Conservation (phyloP, 2,888 invertebrate species). For the Rhopalosiphum nymphaeae region DNA sequence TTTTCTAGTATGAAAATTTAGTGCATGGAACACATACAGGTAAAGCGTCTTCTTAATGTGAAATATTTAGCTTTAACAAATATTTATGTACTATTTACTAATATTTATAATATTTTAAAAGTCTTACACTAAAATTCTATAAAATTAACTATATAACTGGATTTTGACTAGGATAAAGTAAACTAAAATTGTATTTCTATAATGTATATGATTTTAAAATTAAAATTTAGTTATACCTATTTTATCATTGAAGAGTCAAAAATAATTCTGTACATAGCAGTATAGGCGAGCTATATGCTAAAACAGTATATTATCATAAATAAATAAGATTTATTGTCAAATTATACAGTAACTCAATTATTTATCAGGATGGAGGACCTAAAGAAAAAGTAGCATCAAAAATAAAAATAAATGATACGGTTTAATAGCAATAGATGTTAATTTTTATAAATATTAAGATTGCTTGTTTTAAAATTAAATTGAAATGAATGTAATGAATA, state of each 20-base stretch:
- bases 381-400: not conserved
- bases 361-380: not conserved
- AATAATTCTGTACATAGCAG: not conserved
- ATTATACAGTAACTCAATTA: not conserved
- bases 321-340: not conserved
- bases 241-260: not conserved
- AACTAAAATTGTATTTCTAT: not conserved
- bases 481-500: not conserved
- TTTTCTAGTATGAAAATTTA: no score
- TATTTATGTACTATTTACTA: not conserved
- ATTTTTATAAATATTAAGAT: not conserved
- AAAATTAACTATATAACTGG: not conserved
- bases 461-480: not conserved
- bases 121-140: not conserved
- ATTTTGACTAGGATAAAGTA: not conserved
- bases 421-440: not conserved
- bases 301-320: not conserved
- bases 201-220: not conserved
- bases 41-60: not conserved
- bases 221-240: not conserved
- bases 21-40: no score
- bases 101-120: slow-evolving; percentile 6
- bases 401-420: not conserved
- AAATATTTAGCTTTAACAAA: not conserved
- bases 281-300: not conserved